A percentile compares a stretch with the other conserved stretches of the same genome.
These are phyloP conservation scores for Lasioglossum marginatum DNA, from an alignment of 2,888 invertebrate genomes.

Conservation along the genomic window DNA sequence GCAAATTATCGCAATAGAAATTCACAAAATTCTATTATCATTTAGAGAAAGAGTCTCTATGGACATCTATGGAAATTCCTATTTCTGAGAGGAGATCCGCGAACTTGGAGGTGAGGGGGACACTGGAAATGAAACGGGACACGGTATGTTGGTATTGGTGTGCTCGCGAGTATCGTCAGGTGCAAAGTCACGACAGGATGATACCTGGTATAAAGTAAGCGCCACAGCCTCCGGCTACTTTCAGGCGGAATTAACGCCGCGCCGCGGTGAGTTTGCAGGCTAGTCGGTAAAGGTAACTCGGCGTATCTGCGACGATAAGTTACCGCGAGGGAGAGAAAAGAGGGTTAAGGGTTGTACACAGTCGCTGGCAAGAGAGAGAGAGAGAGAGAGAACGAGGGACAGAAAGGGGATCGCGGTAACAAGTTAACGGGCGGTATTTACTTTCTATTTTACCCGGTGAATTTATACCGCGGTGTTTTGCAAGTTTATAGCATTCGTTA, in stretches of 20 bases:
- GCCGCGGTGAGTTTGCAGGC: conserved; percentile 63
- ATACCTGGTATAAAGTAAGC: conserved; percentile 68
- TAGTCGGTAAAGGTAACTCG: conserved; percentile 58
- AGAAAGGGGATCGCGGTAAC: not conserved
- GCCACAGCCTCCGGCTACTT: conserved; percentile 56
- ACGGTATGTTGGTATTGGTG: conserved; percentile 9
- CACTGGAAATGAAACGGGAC: conserved; percentile 45
- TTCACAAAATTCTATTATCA: not conserved
- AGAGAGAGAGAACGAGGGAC: not conserved
- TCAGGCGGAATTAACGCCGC: conserved; percentile 64
- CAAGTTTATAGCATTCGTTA: conserved; percentile 55
- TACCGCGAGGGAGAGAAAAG: conserved; percentile 16
- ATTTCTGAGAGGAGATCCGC: not conserved
- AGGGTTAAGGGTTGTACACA: conserved; percentile 6
- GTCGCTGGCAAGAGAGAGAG: not conserved
- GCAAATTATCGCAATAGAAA: not conserved
- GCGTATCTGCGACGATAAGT: conserved; percentile 58
- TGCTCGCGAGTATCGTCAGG: conserved; percentile 46
- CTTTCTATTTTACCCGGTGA: conserved; percentile 52
- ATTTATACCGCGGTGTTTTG: conserved; percentile 46
- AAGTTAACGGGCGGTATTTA: conserved; percentile 45
- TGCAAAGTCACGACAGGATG: conserved; percentile 66
- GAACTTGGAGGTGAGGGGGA: not conserved
- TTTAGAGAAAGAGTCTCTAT: not conserved
- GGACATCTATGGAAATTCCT: not conserved